These are phyloP conservation scores for Columba janthina DNA, from an alignment of 2,113 vertebrate species.

Conservation along the genomic window DNA sequence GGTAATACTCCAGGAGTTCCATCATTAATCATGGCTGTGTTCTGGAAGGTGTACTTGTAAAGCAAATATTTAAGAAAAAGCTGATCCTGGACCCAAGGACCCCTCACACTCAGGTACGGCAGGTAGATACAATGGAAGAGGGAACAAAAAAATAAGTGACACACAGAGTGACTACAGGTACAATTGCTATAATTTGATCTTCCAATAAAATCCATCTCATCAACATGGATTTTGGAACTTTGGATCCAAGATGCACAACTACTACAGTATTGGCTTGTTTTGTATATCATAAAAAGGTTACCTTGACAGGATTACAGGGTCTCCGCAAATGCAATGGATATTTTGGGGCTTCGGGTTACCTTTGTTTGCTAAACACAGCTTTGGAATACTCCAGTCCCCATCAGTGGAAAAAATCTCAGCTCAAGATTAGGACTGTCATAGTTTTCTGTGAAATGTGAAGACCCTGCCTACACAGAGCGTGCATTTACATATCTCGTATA, in stretches of 20 bases:
- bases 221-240: background rate
- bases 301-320: background rate
- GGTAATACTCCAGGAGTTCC: background rate
- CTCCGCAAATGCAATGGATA: background rate
- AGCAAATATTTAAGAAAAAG: background rate
- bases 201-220: background rate
- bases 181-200: background rate
- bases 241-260: background rate
- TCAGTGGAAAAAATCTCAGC: conserved; percentile 55
- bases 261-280: background rate
- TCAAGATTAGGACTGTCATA: conserved; percentile 51
- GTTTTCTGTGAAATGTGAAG: conserved; percentile 57
- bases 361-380: conserved; percentile 42
- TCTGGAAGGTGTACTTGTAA: background rate
- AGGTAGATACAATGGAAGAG: background rate
- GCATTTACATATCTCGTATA: background rate
- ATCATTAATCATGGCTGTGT: background rate
- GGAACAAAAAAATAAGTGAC: background rate
- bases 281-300: background rate
- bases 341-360: conserved; percentile 18
- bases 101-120: background rate
- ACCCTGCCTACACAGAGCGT: background rate
- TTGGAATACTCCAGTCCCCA: conserved; percentile 1
- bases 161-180: background rate
- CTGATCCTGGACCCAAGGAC: background rate